phyloP scores from a whole-genome alignment of 1,140 invertebrate genomes.

The Apis florea region DNA sequence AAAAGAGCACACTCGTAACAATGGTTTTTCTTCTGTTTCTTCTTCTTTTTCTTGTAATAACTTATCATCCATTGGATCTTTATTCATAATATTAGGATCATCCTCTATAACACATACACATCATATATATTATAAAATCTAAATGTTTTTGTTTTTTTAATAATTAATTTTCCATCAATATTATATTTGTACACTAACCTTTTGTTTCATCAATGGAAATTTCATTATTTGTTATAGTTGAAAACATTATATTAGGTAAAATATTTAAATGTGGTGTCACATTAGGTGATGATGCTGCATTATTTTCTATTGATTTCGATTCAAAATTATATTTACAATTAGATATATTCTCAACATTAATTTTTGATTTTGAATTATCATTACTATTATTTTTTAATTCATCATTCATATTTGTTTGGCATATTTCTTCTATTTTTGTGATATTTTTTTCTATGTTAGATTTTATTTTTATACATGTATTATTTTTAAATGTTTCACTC shows the following conservation, averaged over 20 bases:
- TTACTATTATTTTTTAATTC: neutral
- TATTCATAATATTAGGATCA: constrained; percentile 5
- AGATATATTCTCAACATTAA: neutral
- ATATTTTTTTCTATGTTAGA: constrained; percentile 67
- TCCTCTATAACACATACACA: constrained; percentile 47
- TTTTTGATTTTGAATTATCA: neutral
- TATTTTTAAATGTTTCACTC: constrained; percentile 84
- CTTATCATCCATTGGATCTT: neutral
- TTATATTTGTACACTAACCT: constrained; percentile 46
- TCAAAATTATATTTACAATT: neutral
- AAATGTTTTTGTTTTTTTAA: neutral
- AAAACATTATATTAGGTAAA: neutral
- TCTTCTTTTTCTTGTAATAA: neutral
- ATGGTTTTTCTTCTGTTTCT: constrained; percentile 47
- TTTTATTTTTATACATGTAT: constrained; percentile 82
- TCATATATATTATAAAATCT: constrained; percentile 35
- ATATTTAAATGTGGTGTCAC: neutral
- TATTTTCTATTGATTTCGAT: neutral
- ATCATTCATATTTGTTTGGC: neutral
- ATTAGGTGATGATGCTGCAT: neutral
- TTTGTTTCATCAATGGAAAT: constrained; percentile 3
- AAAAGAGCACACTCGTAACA: constrained; percentile 71
- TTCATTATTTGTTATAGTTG: constrained; percentile 1
- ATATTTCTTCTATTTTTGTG: neutral
- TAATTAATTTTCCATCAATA: constrained; percentile 27